Base-by-base conservation (phyloP, 2,113 vertebrate species). In the Andinoacara biseriatus region DNA sequence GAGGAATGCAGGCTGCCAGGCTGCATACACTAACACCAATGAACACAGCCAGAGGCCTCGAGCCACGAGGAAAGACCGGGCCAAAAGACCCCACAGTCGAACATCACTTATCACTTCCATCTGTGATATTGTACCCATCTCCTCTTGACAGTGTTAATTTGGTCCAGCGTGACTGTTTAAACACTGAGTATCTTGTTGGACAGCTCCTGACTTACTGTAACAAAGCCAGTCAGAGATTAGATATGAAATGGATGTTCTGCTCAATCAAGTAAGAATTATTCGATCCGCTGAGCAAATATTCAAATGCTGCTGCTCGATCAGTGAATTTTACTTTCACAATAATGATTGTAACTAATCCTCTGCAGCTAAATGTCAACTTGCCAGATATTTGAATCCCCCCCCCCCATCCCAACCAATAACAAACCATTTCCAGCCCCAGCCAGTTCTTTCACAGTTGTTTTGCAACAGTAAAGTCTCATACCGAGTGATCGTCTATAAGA, bases 1-100 rank as follows among this genome's bases (percentile, higher is more conserved):
- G 84, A 93, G 93, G 93, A 95, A 95, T 95, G 94, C 91, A 77
- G 91, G 90, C 94, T 90, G 90, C 87, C 91, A 86, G 84, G 91
- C 90, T 90, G 69, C 89, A 67, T 82, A 90, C 86, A 91, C 89
- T 76, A 86, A 90, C 90, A 90, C 92, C 89, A 91, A 81, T 91
- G 86, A 92, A 93, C 92, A 94, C 93, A 93, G 89, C 90, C 93
- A 92, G 89, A 88, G 93, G 93, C 90, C 87, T 87, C 57, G 15
- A 88, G 80, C 86, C 82, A 59, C 43, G 82, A 90, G 86, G 86
- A 87, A 74, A 78, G 81, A 75, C 86, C 72, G 2, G 46, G 79
- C 82, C 69, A 82, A 60, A 81, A 54, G 78, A 85, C 46, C 86
- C 77, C 83, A 81, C 62, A 54, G 83, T 80, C 61, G 33, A 88